phyloP scores from a whole-genome alignment of 2,113 vertebrate genomes.

The Cyanistes caeruleus region DNA sequence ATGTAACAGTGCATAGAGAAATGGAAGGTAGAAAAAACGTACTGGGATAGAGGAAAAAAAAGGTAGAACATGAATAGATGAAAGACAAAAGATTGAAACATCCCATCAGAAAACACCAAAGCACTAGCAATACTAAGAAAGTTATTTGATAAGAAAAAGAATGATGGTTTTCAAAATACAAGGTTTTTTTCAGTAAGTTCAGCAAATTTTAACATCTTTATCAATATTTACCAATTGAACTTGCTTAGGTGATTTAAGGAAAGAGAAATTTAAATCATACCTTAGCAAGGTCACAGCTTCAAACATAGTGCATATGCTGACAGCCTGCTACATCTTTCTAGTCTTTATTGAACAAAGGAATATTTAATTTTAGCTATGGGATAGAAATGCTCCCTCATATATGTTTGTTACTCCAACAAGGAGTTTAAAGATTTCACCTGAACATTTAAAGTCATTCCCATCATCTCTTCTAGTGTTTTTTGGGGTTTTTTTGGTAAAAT shows the following conservation, averaged over 20 bases:
- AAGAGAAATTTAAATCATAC: not conserved
- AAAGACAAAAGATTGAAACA: not conserved
- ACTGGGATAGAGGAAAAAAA: not conserved
- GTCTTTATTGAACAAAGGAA: not conserved
- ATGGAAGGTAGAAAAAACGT: not conserved
- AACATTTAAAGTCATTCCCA: not conserved
- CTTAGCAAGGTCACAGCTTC: not conserved
- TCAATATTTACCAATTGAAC: not conserved
- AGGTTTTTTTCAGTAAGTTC: not conserved
- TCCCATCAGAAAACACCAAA: not conserved
- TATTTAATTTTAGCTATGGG: not conserved
- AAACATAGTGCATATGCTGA: not conserved
- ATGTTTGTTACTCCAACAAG: not conserved
- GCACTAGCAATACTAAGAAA: not conserved
- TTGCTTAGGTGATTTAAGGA: not conserved
- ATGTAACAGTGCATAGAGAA: rapidly evolving
- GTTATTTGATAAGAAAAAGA: not conserved
- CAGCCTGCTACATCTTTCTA: not conserved
- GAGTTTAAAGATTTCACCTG: not conserved
- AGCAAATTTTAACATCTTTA: not conserved
- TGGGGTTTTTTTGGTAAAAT: not conserved
- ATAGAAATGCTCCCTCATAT: not conserved
- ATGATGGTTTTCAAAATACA: not conserved
- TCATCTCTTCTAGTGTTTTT: rapidly evolving
- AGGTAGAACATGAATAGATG: rapidly evolving